Evolutionary conservation across 1,140 invertebrate species (phyloP).

Genomic region (Hylaeus volcanicus): DNA sequence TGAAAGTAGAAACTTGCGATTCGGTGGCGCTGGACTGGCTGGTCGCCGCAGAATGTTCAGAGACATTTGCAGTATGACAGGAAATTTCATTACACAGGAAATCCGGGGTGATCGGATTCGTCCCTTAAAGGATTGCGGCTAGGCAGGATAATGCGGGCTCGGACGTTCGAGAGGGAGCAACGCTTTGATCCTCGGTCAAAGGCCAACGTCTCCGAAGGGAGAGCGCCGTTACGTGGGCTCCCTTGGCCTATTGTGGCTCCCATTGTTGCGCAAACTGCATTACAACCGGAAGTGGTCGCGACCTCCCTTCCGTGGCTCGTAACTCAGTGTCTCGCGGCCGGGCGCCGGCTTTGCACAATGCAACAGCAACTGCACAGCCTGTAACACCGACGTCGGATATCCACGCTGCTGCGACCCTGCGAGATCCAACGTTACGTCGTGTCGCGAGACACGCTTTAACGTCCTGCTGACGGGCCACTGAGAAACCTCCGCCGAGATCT

Average conservation of each 20-base stretch:
- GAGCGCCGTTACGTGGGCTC: constrained; percentile 60
- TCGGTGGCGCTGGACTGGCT: too few relatives aligned
- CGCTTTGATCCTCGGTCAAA: constrained; percentile 76
- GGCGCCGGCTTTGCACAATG: constrained; percentile 64
- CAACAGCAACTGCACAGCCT: constrained; percentile 49
- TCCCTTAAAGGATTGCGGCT: constrained; percentile 41
- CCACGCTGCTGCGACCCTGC: constrained; percentile 7
- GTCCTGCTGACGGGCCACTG: not conserved
- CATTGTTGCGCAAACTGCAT: constrained; percentile 80
- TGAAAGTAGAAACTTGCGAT: too few relatives aligned
- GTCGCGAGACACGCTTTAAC: constrained; percentile 19
- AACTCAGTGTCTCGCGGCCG: constrained; percentile 78
- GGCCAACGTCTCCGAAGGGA: constrained; percentile 70
- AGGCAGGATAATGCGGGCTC: constrained; percentile 35
- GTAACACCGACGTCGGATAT: constrained; percentile 49
- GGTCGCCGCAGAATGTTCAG: not conserved
- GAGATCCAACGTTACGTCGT: constrained; percentile 35
- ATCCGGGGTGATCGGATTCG: constrained; percentile 45
- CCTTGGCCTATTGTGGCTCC: constrained; percentile 75
- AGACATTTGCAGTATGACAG: not conserved
- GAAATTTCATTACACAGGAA: constrained; percentile 29
- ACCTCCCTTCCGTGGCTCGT: constrained; percentile 78
- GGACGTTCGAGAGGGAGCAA: constrained; percentile 36
- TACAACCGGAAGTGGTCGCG: constrained; percentile 79
- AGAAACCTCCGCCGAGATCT: not conserved